These are phyloP conservation scores for Empis stercorea DNA, from an alignment of 2,888 invertebrate genomes.

Conservation along the genomic window DNA sequence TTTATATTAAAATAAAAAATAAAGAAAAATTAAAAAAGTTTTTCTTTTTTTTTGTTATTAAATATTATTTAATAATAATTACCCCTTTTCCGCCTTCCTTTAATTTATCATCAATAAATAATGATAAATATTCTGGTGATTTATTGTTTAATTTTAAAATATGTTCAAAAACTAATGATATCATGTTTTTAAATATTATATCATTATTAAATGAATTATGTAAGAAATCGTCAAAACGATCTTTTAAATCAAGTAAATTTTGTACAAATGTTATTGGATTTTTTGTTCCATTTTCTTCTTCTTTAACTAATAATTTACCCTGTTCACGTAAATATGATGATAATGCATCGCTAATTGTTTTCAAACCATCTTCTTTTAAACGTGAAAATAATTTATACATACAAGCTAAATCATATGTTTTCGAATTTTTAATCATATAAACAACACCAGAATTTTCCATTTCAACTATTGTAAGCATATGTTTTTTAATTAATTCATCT, in stretches of 20 bases:
- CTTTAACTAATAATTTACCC: slow-evolving; percentile 89
- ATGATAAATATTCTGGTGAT: slow-evolving; percentile 94
- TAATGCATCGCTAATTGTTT: slow-evolving; percentile 92
- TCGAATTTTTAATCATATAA: slow-evolving; percentile 95
- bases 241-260: slow-evolving; percentile 91
- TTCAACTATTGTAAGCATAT: slow-evolving; percentile 95
- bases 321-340: slow-evolving; percentile 89
- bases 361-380: slow-evolving; percentile 82
- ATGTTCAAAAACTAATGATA: slow-evolving; percentile 94
- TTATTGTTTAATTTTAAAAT: slow-evolving; percentile 96
- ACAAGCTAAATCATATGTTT: slow-evolving; percentile 91
- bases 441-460: slow-evolving; percentile 99
- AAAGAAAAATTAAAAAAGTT: neutral
- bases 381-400: slow-evolving; percentile 96
- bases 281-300: slow-evolving; percentile 65
- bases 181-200: slow-evolving; percentile 97
- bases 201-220: slow-evolving; percentile 94
- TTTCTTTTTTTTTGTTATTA: too few species aligned
- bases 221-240: slow-evolving; percentile 95
- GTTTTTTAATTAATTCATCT: slow-evolving; percentile 93
- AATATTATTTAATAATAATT: slow-evolving; percentile 28
- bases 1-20: too few species aligned
- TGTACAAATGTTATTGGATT: slow-evolving; percentile 92
- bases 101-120: slow-evolving; percentile 98
- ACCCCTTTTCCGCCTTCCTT: slow-evolving; percentile 98